Conservation (phyloP, 1,140 invertebrate genomes). For the Lordiphosa collinella region DNA sequence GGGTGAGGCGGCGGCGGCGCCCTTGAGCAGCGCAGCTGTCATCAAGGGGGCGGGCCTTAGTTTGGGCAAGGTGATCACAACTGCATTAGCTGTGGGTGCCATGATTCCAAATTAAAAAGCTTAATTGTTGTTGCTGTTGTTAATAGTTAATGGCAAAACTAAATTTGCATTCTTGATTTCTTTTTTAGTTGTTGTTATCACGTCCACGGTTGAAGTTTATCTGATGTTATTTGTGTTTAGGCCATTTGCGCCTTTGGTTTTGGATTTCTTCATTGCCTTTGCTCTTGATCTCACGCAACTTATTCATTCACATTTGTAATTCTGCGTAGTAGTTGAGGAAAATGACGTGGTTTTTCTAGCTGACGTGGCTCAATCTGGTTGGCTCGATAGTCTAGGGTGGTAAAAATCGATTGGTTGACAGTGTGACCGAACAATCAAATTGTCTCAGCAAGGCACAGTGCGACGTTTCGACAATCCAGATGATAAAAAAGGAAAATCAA, state of each 20-base stretch:
- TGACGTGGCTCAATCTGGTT: constrained; percentile 48
- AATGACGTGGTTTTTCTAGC: constrained; percentile 5
- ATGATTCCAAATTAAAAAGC: constrained; percentile 20
- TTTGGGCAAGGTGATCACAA: constrained; percentile 81
- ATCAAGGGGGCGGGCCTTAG: constrained; percentile 80
- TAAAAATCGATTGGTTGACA: no score
- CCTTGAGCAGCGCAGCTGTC: constrained; percentile 75
- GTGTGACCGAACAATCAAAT: no score
- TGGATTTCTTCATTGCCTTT: constrained; percentile 62
- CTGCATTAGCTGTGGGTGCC: constrained; percentile 43
- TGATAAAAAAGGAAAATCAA: no score
- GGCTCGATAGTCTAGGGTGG: not conserved
- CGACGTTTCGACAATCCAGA: no score
- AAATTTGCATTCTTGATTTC: constrained; percentile 48
- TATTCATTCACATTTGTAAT: constrained; percentile 53
- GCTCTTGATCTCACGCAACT: constrained; percentile 56
- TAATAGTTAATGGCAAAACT: constrained; percentile 18
- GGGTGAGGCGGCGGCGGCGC: constrained; percentile 77
- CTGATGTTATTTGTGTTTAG: constrained; percentile 43
- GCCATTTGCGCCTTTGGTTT: constrained; percentile 38
- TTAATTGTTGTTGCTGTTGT: constrained; percentile 7
- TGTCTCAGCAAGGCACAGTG: no score
- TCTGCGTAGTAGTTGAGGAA: constrained; percentile 19
- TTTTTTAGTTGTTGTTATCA: constrained; percentile 17
- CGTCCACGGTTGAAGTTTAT: constrained; percentile 44